phyloP scores from a whole-genome alignment of 1,140 invertebrate genomes.

The Acromyrmex charruanus region DNA sequence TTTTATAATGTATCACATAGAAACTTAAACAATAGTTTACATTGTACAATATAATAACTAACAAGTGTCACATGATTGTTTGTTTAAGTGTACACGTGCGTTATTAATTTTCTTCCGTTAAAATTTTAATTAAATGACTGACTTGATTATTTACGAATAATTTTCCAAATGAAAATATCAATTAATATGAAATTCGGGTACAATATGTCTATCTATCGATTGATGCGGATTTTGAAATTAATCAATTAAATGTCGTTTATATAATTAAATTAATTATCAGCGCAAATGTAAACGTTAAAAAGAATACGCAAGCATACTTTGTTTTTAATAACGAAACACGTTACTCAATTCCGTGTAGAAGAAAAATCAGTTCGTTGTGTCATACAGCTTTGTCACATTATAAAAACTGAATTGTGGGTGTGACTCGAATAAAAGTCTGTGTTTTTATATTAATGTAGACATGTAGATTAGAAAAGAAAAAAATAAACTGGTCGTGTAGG shows the following conservation, averaged over 20 bases:
- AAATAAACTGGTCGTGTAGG: conserved; percentile 35
- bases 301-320: neutral
- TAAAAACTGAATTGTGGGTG: conserved; percentile 38
- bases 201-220: neutral
- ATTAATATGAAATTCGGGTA: conserved; percentile 2
- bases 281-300: neutral
- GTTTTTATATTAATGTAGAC: conserved; percentile 21
- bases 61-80: conserved; percentile 37
- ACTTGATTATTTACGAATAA: conserved; percentile 29
- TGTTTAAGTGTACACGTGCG: neutral
- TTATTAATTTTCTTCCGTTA: conserved; percentile 22
- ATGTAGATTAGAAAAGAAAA: conserved; percentile 48
- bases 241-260: neutral
- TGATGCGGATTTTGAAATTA: neutral
- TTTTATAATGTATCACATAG: conserved; percentile 12
- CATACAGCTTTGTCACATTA: neutral
- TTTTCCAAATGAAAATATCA: neutral
- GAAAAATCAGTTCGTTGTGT: neutral
- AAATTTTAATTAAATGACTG: conserved; percentile 15
- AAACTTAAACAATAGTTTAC: conserved; percentile 10
- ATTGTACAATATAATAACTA: neutral
- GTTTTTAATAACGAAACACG: conserved; percentile 19
- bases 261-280: conserved; percentile 20
- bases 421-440: conserved; percentile 31
- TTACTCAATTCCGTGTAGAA: neutral